Conservation (phyloP, 2,888 invertebrate genomes). For the Aplocera efformata region DNA sequence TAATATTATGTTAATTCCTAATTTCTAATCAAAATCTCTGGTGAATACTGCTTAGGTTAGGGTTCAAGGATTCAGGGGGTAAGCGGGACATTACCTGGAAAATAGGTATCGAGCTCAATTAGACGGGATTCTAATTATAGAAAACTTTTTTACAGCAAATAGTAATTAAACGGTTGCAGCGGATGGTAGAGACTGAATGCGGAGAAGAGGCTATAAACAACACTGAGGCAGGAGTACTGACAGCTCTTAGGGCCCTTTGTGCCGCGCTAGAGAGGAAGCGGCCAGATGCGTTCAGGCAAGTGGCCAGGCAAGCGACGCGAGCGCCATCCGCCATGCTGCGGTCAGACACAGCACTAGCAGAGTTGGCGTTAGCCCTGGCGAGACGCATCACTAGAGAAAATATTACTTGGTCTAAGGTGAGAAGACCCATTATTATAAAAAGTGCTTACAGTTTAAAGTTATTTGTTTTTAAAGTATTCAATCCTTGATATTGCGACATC, state of each 20-base stretch:
- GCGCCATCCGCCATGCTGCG: constrained; percentile 80
- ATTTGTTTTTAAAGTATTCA: too few relatives aligned
- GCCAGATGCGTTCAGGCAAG: constrained; percentile 86
- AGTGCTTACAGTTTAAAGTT: too few relatives aligned
- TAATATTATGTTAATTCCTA: too few relatives aligned
- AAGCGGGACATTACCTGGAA: too few relatives aligned
- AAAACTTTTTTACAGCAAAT: constrained; percentile 51
- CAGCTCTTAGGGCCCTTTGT: constrained; percentile 75
- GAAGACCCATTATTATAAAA: too few relatives aligned
- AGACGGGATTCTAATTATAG: too few relatives aligned
- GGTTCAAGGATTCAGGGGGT: too few relatives aligned
- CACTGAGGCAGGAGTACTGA: constrained; percentile 66
- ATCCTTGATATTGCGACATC: too few relatives aligned
- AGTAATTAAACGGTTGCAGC: constrained; percentile 68
- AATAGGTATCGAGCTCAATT: too few relatives aligned
- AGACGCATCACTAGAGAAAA: constrained; percentile 86
- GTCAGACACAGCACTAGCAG: constrained; percentile 81
- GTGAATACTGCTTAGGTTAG: too few relatives aligned
- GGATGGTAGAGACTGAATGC: constrained; percentile 76
- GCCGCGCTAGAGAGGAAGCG: constrained; percentile 88
- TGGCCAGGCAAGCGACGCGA: constrained; percentile 86
- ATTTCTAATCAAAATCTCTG: too few relatives aligned
- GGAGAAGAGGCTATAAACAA: constrained; percentile 76
- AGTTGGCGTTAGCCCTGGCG: constrained; percentile 84
- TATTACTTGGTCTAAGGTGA: constrained; percentile 89